Conservation (phyloP, 1,140 invertebrate species). For the Lucilia cuprina region DNA sequence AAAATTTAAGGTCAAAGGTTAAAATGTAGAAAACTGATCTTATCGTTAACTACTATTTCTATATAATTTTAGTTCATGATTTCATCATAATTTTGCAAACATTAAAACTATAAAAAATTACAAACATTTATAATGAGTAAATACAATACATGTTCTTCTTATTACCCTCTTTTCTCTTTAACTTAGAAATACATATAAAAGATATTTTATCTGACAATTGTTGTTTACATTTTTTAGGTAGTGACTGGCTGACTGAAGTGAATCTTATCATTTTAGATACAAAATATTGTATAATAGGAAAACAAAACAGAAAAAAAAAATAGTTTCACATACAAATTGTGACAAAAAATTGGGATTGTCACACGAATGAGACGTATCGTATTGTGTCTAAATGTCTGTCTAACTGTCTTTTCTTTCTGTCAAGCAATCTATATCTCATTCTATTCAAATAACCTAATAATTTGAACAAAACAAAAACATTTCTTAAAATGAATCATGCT, state of each 20-base stretch:
- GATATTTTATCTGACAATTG: background rate
- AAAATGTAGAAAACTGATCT: no score
- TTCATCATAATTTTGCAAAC: background rate
- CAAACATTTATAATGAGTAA: no score
- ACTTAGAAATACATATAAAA: no score
- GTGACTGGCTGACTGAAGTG: background rate
- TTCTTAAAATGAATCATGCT: conserved; percentile 36
- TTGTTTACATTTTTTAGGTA: background rate
- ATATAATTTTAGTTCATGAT: background rate
- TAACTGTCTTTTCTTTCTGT: background rate
- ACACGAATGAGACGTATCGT: background rate
- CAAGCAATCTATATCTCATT: no score
- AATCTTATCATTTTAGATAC: conserved; percentile 7
- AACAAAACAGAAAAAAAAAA: background rate
- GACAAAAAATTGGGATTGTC: conserved; percentile 14
- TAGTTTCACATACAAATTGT: background rate
- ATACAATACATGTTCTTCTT: no score
- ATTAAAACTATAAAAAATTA: no score
- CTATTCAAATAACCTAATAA: background rate
- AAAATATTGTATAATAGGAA: background rate
- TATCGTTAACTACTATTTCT: no score
- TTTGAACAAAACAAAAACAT: background rate
- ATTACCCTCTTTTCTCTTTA: no score
- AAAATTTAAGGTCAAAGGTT: no score
- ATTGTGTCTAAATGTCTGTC: background rate